Conservation (phyloP, 2,113 vertebrate genomes). For the Vidua chalybeata region DNA sequence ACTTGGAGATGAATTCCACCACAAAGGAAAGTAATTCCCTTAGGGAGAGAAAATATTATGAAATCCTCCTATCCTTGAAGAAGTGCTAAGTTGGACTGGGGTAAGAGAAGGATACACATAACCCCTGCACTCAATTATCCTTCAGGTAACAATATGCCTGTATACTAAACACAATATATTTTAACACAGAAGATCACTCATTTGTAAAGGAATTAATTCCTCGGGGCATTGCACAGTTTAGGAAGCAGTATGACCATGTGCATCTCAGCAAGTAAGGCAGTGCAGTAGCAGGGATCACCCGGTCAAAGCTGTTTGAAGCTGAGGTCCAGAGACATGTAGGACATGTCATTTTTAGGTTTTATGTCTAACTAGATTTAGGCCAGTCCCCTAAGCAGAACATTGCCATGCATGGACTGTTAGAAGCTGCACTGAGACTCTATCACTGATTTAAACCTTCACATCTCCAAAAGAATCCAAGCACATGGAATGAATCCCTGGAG, state of each 20-base stretch:
- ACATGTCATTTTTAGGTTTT: background rate
- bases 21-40: background rate
- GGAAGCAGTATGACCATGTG: accelerated
- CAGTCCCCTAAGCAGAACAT: background rate
- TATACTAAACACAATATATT: background rate
- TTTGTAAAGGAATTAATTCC: background rate
- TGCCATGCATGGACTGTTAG: accelerated
- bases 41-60: background rate
- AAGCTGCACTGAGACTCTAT: background rate
- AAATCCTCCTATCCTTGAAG: background rate
- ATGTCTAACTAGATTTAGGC: background rate
- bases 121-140: background rate
- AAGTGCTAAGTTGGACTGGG: background rate
- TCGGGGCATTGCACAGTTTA: background rate
- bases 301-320: background rate
- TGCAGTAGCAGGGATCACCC: background rate
- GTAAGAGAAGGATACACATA: background rate
- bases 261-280: background rate
- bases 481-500: background rate
- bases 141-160: background rate
- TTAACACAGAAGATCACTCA: background rate
- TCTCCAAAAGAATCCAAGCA: background rate
- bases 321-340: accelerated
- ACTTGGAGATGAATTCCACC: background rate
- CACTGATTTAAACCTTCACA: background rate